These are phyloP conservation scores for Alethe castanea DNA, from an alignment of 2,113 vertebrate species.

Conservation along the genomic window DNA sequence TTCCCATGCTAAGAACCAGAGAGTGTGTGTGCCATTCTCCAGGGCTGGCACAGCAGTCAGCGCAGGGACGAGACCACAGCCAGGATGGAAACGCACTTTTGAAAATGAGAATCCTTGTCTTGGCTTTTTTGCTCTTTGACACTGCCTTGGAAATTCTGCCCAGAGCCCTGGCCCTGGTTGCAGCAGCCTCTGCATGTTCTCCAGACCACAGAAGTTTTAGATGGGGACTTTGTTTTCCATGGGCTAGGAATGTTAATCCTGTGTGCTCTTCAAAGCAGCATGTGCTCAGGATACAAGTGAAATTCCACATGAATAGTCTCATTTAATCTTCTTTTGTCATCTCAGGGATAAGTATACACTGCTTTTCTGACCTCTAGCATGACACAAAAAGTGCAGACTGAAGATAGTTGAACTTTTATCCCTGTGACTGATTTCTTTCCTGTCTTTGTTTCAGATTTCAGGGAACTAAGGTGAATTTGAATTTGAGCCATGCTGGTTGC, in stretches of 20 bases:
- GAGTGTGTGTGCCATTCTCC: rapidly evolving
- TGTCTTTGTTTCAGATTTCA: not conserved
- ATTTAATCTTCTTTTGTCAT: constrained; percentile 7
- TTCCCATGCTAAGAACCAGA: not conserved
- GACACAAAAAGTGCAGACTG: not conserved
- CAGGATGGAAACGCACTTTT: not conserved
- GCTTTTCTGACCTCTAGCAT: not conserved
- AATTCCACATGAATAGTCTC: not conserved
- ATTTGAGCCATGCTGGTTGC: not conserved
- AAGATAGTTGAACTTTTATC: not conserved
- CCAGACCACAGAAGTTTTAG: not conserved
- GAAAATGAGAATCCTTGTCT: not conserved
- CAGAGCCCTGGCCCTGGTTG: not conserved
- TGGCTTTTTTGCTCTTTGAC: not conserved
- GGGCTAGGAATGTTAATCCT: not conserved
- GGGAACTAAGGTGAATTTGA: not conserved
- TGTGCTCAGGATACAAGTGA: not conserved
- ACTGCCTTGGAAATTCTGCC: not conserved
- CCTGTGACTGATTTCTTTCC: not conserved
- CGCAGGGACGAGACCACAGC: not conserved
- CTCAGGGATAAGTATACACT: not conserved
- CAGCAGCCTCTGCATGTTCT: not conserved
- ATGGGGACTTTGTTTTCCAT: not conserved
- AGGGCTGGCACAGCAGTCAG: not conserved
- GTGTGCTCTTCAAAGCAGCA: not conserved